Conservation (phyloP, 2,888 invertebrate genomes). For the Mythimna pallens region DNA sequence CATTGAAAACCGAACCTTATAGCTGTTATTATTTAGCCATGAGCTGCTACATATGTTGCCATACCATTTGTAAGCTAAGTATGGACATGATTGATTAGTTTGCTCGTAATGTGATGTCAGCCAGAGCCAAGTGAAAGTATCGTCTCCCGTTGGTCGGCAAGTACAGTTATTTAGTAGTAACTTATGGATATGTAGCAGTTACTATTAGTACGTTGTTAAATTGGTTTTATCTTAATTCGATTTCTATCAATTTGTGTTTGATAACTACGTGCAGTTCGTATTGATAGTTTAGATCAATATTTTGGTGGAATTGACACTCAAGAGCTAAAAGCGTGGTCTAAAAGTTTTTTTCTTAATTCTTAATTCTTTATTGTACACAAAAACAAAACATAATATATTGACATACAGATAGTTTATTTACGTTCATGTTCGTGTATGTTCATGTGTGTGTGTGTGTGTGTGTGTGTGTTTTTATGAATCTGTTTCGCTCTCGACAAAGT, state of each 20-base stretch:
- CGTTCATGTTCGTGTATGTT: too few relatives aligned
- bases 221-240: slow-evolving; percentile 17
- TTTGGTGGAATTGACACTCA: neutral
- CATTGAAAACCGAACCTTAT: too few relatives aligned
- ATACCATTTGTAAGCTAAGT: slow-evolving; percentile 12
- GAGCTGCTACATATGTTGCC: neutral
- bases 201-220: slow-evolving; percentile 17
- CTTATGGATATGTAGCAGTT: slow-evolving; percentile 42
- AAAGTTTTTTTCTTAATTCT: too few relatives aligned
- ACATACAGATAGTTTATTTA: too few relatives aligned
- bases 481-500: too few relatives aligned
- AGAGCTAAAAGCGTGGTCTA: neutral
- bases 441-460: too few relatives aligned
- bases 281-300: neutral
- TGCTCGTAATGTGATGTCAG: slow-evolving; percentile 43
- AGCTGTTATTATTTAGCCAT: too few relatives aligned
- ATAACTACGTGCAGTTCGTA: neutral
- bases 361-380: too few relatives aligned
- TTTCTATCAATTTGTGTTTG: neutral
- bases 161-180: slow-evolving; percentile 44
- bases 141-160: slow-evolving; percentile 36
- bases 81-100: slow-evolving; percentile 44
- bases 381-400: too few relatives aligned
- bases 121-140: slow-evolving; percentile 39
- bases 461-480: too few relatives aligned